Evolutionary conservation across 1,140 invertebrate genomes (phyloP).

Genomic region (Heliconius himera): DNA sequence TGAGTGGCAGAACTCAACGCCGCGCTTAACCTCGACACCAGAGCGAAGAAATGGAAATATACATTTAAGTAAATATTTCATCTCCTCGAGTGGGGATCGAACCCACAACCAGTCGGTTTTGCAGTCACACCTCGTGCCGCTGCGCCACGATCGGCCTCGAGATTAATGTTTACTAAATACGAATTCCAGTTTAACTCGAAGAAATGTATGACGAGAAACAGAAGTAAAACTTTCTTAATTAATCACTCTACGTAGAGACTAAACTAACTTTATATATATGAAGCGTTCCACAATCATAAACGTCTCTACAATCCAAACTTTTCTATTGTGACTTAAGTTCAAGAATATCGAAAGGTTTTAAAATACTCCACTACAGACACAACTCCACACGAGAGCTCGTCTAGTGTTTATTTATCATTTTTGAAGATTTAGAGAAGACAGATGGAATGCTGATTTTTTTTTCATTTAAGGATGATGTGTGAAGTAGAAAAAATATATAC

Average conservation of each 20-base stretch:
- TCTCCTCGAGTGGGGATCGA: too few species aligned
- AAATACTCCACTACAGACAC: constrained; percentile 51
- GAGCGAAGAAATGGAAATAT: too few species aligned
- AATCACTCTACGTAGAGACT: not conserved
- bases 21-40: too few species aligned
- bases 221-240: not conserved
- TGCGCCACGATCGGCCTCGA: too few species aligned
- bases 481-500: constrained; percentile 40
- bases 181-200: not conserved
- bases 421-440: constrained; percentile 74
- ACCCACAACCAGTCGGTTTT: too few species aligned
- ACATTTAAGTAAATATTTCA: too few species aligned
- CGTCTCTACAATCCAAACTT: not conserved
- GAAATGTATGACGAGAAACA: not conserved
- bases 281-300: not conserved
- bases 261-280: not conserved
- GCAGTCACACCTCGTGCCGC: too few species aligned
- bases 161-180: not conserved
- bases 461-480: constrained; percentile 54
- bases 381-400: constrained; percentile 62
- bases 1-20: too few species aligned
- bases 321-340: not conserved
- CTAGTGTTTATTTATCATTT: constrained; percentile 80
- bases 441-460: constrained; percentile 75
- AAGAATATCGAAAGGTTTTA: constrained; percentile 47